These are phyloP conservation scores for Tetrapedia diversipes DNA, from an alignment of 2,888 invertebrate genomes.

Conservation along the genomic window DNA sequence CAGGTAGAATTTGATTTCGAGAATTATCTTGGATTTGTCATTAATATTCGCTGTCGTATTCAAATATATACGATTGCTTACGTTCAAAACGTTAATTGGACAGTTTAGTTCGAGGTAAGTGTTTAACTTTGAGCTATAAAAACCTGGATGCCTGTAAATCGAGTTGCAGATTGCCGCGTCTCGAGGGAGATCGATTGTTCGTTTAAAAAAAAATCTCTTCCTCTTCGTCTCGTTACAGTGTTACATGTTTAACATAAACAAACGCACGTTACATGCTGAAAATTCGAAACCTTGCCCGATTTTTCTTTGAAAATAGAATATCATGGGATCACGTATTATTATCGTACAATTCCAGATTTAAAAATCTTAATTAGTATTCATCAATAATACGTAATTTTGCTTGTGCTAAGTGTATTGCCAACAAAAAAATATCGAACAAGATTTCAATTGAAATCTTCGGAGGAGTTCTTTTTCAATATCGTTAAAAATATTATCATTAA, in stretches of 20 bases:
- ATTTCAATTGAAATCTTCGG: not conserved
- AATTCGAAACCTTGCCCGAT: not conserved
- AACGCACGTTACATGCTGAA: not conserved
- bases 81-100: not conserved
- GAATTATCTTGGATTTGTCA: not conserved
- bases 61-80: conserved; percentile 5
- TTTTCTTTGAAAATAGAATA: not conserved
- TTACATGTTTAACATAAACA: not conserved
- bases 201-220: no score
- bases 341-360: not conserved
- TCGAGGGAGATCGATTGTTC: not conserved
- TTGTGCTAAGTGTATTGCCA: no score
- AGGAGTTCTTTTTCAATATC: no score
- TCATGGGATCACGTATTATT: not conserved
- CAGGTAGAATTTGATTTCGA: not conserved
- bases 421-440: not conserved
- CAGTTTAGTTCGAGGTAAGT: conserved; percentile 18
- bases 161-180: not conserved
- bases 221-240: not conserved
- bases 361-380: not conserved
- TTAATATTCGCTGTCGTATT: not conserved
- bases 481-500: not conserved
- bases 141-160: not conserved
- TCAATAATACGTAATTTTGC: not conserved
- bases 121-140: not conserved